A percentile compares a stretch with the other conserved stretches of the same genome.
phyloP scores from a whole-genome alignment of 2,888 invertebrate genomes.

The Punctoribates punctum region DNA sequence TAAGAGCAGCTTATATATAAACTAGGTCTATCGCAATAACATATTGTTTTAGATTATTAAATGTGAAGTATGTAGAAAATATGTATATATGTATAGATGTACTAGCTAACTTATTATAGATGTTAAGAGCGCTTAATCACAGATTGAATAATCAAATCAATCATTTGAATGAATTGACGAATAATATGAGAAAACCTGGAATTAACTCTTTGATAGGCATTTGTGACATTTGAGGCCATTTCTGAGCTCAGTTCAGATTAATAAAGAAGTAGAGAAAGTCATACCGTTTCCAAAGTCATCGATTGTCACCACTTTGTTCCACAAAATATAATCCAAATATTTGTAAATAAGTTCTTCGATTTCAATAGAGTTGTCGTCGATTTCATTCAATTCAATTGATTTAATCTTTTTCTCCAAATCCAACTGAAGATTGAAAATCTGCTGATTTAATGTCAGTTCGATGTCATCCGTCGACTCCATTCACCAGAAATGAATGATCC shows the following conservation, averaged over 20 bases:
- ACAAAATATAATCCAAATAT: conserved; percentile 6
- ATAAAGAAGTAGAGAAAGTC: not conserved
- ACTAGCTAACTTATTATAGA: no score
- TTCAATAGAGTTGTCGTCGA: not conserved
- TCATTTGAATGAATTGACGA: not conserved
- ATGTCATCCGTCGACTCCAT: not conserved
- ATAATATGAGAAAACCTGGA: no score
- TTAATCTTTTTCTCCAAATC: not conserved
- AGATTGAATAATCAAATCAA: not conserved
- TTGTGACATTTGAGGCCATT: no score
- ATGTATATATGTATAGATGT: no score
- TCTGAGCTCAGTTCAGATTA: no score
- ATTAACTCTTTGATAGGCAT: no score
- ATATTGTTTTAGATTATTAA: no score
- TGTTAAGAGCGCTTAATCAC: not conserved
- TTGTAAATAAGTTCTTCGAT: not conserved
- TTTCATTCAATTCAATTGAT: not conserved
- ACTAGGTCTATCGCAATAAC: no score
- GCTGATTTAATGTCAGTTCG: not conserved
- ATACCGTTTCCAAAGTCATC: conserved; percentile 24
- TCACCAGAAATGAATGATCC: not conserved
- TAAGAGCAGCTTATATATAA: no score
- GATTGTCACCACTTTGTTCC: not conserved
- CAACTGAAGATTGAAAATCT: conserved; percentile 18
- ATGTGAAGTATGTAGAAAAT: no score